Base-by-base conservation (phyloP, 1,140 invertebrate genomes). In the Cryptotermes secundus region DNA sequence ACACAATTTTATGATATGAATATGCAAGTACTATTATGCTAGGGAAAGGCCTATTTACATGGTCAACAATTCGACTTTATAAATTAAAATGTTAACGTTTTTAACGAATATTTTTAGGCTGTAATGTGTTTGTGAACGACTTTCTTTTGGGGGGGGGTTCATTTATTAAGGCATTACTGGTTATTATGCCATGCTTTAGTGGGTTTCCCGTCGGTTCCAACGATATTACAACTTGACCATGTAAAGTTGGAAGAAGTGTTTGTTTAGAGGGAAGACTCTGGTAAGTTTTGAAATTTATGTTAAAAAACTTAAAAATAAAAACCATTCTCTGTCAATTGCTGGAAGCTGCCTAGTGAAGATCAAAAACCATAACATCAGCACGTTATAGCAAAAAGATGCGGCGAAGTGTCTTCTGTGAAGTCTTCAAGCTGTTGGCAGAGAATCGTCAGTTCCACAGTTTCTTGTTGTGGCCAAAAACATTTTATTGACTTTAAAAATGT, bases 401-500 rank as follows among this genome's bases (percentile, higher is more conserved):
- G 26, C n/a, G 31, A n/a, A 10, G 26, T 14, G 59, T 31, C 59
- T 72, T 16, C 6, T 31, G 26, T 31, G 9, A 72, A 72, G 31
- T n/a, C 59, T 72, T 72, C 59, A 72, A 72, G 59, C 59, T 72
- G n/a, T 72, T 72, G 59, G n/a, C 59, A 72, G 59, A 72, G 59
- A 72, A 72, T 72, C 26, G 59, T 26, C 14, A 31, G 4, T 19
- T 82, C 31, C 81, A 82, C 22, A 82, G 49, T 82, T 26, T 16
- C 14, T 49, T 4, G 59, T 72, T 72, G n/a, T 80, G 83, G 83
- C 42, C 83, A 84, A 84, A 79, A 84, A 34, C 45, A 42, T 86
- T 87, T 87, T 86, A 86, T 87, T 87, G 86, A 86, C 85, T 84
- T 86, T 86, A 85, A 87, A 86, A 87, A 86, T 80, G 79, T 36